Evolutionary conservation across 30 jellyfish, hydroid and myxozoan genomes (phyloP).

Genomic region (Turritopsis dohrnii): DNA sequence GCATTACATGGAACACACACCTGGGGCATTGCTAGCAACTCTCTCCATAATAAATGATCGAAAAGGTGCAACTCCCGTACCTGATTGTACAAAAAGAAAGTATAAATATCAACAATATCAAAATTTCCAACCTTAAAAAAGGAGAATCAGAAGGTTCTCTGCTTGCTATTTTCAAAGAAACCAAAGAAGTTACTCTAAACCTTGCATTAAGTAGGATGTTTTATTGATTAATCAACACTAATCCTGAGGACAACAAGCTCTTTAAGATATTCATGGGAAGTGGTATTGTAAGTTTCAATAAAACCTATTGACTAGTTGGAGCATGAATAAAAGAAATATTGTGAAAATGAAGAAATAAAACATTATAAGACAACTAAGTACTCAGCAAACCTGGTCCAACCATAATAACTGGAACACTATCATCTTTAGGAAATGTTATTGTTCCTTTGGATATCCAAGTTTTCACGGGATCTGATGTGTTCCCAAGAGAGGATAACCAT

Average conservation of each 20-base stretch:
- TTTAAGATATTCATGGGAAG: no score
- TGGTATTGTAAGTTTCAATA: no score
- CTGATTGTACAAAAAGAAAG: conserved; percentile 23
- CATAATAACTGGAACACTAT: conserved; percentile 74
- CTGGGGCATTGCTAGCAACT: conserved; percentile 25
- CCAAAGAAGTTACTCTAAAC: no score
- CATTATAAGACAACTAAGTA: neutral
- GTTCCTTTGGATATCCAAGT: conserved; percentile 81
- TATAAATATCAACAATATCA: neutral
- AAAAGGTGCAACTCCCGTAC: conserved; percentile 97
- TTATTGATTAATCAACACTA: no score
- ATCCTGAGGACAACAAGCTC: no score
- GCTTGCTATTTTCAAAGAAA: no score
- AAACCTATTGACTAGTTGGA: no score
- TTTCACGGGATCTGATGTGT: neutral
- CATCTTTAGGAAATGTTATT: conserved; percentile 48
- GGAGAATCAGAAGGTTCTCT: no score
- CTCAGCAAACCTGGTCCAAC: conserved; percentile 89
- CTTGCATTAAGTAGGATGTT: no score
- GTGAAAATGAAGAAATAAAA: neutral
- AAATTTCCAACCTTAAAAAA: no score
- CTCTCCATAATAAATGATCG: conserved; percentile 66
- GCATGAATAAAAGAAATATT: neutral
- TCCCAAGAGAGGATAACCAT: conserved; percentile 78
- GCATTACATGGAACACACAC: conserved; percentile 15